These are phyloP conservation scores for Entomobrya proxima DNA, from an alignment of 2,888 invertebrate genomes.

Conservation along the genomic window DNA sequence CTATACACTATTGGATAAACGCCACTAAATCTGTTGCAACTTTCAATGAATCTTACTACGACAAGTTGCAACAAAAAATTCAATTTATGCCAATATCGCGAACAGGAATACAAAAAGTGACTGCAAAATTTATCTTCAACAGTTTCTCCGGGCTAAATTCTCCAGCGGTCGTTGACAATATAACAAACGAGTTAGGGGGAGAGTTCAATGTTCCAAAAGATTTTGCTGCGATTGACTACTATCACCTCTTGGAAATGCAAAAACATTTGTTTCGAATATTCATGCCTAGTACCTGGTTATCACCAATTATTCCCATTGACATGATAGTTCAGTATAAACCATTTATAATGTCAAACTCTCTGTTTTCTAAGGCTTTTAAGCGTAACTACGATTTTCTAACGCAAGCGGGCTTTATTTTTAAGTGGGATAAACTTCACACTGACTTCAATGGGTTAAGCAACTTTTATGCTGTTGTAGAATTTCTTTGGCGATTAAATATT, in stretches of 20 bases:
- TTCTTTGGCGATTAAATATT: background rate
- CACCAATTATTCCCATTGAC: background rate
- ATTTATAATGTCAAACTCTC: background rate
- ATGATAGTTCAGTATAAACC: background rate
- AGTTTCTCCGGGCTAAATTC: no score
- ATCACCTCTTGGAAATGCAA: background rate
- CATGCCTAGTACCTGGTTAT: background rate
- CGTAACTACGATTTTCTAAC: background rate
- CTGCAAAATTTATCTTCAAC: no score
- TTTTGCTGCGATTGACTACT: background rate
- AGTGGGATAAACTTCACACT: background rate
- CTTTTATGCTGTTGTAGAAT: background rate
- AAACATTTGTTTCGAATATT: background rate
- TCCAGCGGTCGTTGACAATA: no score
- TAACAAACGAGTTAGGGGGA: no score
- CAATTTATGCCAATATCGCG: no score
- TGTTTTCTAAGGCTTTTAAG: background rate
- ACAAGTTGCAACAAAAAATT: no score
- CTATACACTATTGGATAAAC: no score
- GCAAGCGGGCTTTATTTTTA: background rate
- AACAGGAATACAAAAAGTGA: no score
- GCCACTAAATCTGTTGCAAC: no score
- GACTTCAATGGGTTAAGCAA: background rate
- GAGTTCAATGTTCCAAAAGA: no score
- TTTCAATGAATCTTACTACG: no score